Conservation (phyloP, 2,888 invertebrate genomes). For the Ormia ochracea region DNA sequence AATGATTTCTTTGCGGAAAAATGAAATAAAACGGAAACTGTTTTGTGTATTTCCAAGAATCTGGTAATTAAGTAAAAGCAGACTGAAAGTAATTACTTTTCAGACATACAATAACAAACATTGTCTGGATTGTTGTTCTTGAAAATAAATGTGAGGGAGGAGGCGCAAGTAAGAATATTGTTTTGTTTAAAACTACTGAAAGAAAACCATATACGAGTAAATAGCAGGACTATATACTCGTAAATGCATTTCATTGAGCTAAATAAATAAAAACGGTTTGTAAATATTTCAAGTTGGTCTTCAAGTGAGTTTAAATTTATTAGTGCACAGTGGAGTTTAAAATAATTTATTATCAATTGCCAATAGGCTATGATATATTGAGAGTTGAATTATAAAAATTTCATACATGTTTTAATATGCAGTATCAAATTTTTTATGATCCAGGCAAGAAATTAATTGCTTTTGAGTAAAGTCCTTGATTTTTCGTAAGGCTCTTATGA, state of each 20-base stretch:
- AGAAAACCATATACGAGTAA: neutral
- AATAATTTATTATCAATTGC: neutral
- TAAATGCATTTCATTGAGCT: neutral
- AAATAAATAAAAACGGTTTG: neutral
- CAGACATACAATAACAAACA: conserved; percentile 66
- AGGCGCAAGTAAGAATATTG: neutral
- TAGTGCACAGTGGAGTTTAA: neutral
- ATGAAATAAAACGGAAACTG: neutral
- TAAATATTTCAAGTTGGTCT: neutral
- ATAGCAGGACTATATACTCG: too few relatives aligned
- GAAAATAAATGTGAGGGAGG: neutral
- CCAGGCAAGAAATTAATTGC: too few relatives aligned
- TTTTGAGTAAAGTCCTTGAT: too few relatives aligned
- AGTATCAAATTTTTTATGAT: too few relatives aligned
- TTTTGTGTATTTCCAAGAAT: conserved; percentile 40
- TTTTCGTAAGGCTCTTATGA: too few relatives aligned
- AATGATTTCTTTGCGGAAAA: conserved; percentile 24
- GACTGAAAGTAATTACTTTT: conserved; percentile 71
- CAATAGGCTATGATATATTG: too few relatives aligned
- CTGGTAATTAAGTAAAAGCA: conserved; percentile 68
- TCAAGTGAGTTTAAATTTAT: neutral
- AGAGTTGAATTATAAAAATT: too few relatives aligned
- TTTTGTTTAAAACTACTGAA: neutral
- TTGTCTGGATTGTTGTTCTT: conserved; percentile 39
- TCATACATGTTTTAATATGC: too few relatives aligned